Conservation (phyloP, 1,140 invertebrate species). For the Nebria ingens region DNA sequence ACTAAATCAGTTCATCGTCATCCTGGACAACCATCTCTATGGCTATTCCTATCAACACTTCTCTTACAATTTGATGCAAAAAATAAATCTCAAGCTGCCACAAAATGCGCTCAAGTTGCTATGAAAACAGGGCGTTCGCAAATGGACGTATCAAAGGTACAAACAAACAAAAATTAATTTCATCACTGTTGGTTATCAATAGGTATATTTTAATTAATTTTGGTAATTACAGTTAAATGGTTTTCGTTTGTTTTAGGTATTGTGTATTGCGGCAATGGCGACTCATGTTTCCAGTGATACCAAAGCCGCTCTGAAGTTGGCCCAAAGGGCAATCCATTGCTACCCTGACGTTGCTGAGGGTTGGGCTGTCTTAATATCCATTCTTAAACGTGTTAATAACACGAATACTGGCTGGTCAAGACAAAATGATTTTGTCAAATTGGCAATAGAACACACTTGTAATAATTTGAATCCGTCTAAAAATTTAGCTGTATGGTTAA, state of each 20-base stretch:
- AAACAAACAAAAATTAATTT: not conserved
- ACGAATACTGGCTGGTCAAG: not conserved
- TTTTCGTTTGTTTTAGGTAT: slow-evolving; percentile 23
- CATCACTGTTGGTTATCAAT: not conserved
- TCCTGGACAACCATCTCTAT: slow-evolving; percentile 23
- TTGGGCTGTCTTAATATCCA: slow-evolving; percentile 21
- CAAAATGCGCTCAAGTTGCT: slow-evolving; percentile 24
- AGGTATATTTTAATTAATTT: not conserved
- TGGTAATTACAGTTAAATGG: slow-evolving; percentile 10
- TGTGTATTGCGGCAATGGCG: slow-evolving; percentile 23
- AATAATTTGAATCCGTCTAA: not conserved
- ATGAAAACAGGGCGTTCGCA: slow-evolving; percentile 23
- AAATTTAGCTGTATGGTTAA: not conserved
- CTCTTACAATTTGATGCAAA: slow-evolving; percentile 21
- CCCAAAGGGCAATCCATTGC: slow-evolving; percentile 29
- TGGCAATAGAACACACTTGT: not conserved
- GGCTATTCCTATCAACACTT: slow-evolving; percentile 25
- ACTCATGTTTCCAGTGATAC: slow-evolving; percentile 21
- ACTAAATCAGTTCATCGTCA: slow-evolving; percentile 27
- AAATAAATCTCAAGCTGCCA: slow-evolving; percentile 17
- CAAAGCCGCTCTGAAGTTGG: slow-evolving; percentile 22
- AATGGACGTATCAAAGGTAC: slow-evolving; percentile 25
- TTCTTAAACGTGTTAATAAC: not conserved
- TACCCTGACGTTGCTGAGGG: slow-evolving; percentile 25
- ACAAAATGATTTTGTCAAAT: not conserved